phyloP scores from a whole-genome alignment of 2,888 invertebrate genomes.

The Plagiodera versicolora region DNA sequence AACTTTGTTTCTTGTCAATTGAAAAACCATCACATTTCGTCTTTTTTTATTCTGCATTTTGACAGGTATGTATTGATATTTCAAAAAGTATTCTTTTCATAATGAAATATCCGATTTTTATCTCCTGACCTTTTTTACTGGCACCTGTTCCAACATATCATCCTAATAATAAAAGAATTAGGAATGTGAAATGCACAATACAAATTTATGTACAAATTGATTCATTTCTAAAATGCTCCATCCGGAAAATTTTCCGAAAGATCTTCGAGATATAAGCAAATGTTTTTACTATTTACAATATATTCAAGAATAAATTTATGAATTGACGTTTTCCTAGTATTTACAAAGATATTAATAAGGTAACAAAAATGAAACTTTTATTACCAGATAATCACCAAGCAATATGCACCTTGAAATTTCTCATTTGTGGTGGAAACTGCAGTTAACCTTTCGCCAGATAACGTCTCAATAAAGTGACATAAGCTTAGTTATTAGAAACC shows the following conservation, averaged over 20 bases:
- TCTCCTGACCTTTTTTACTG: slow-evolving; percentile 43
- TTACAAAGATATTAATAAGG: not conserved
- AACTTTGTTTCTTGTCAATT: too few relatives aligned
- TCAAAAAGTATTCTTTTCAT: not conserved
- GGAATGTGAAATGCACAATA: slow-evolving; percentile 31
- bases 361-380: not conserved
- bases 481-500: too few relatives aligned
- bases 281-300: slow-evolving; percentile 14
- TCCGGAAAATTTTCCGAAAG: slow-evolving; percentile 9
- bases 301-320: slow-evolving; percentile 17
- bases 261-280: slow-evolving; percentile 17
- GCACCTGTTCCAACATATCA: slow-evolving; percentile 41
- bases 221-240: not conserved
- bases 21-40: too few relatives aligned
- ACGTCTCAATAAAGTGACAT: too few relatives aligned
- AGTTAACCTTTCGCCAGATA: too few relatives aligned
- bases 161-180: slow-evolving; percentile 28
- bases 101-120: slow-evolving; percentile 19
- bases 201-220: slow-evolving; percentile 26
- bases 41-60: too few relatives aligned
- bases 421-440: too few relatives aligned
- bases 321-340: slow-evolving; percentile 4
- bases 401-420: too few relatives aligned
- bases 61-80: not conserved
- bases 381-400: not conserved